Evolutionary conservation across 2,797 vertebrate species (phyloP).

Genomic region (Amniataba percoides): DNA sequence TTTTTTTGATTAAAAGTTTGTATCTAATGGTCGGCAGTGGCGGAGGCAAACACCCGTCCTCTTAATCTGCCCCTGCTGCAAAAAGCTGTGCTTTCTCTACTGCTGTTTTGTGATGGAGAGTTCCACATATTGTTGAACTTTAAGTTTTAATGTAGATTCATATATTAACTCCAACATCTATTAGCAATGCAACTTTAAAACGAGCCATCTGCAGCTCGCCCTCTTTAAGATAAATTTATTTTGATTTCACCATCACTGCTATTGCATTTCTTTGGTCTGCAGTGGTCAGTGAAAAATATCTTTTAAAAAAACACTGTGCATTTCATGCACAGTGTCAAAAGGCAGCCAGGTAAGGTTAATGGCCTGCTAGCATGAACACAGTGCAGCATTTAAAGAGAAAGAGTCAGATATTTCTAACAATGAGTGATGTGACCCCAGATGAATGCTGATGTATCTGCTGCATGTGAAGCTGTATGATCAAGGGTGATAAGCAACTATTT

Average conservation of each 20-base stretch:
- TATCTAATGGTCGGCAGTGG: background rate
- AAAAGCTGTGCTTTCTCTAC: background rate
- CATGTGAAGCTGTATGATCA: background rate
- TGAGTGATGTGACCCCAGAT: background rate
- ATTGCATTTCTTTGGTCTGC: background rate
- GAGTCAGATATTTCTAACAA: background rate
- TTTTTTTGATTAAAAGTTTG: background rate
- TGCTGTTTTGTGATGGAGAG: background rate
- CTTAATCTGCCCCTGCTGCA: background rate
- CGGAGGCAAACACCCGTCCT: background rate
- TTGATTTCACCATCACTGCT: background rate
- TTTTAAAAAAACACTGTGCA: background rate
- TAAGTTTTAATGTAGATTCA: background rate
- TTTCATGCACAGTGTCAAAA: no score
- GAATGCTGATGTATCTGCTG: background rate
- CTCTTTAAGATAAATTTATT: no score
- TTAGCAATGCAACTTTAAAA: background rate
- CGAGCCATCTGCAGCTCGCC: no score
- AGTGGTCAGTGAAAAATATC: background rate
- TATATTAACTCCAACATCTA: no score
- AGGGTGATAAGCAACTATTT: no score
- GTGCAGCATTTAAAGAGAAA: background rate
- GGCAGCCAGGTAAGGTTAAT: background rate
- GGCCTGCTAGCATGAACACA: background rate
- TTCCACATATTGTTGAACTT: background rate